phyloP scores from a whole-genome alignment of 1,140 invertebrate genomes.

The Caenorhabditis remanei region DNA sequence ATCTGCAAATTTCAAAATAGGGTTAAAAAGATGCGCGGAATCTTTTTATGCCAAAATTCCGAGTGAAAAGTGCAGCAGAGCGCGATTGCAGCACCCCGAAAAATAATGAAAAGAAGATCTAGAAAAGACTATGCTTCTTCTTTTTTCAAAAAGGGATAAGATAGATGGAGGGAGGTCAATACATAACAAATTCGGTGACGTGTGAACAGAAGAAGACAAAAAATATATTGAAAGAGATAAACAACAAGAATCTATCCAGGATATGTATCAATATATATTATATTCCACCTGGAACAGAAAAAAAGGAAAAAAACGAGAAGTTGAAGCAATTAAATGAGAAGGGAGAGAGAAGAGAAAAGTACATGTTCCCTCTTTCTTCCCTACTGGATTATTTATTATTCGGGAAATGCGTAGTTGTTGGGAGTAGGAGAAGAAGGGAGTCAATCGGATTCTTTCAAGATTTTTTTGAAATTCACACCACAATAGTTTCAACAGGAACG shows the following conservation, averaged over 20 bases:
- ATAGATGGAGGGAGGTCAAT: constrained; percentile 26
- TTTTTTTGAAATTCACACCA: too few relatives aligned
- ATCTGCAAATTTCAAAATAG: too few relatives aligned
- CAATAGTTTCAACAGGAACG: too few relatives aligned
- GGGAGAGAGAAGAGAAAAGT: constrained; percentile 44
- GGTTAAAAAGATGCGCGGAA: too few relatives aligned
- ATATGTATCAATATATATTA: too few relatives aligned
- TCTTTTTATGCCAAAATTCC: too few relatives aligned
- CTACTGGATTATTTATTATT: constrained; percentile 15
- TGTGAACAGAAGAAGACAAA: constrained; percentile 30
- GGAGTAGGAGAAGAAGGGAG: not conserved
- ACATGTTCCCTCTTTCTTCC: not conserved
- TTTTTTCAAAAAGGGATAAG: constrained; percentile 16
- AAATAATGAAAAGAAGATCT: not conserved
- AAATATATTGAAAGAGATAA: not conserved
- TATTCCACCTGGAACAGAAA: not conserved
- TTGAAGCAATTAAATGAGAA: constrained; percentile 10
- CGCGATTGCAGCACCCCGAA: too few relatives aligned
- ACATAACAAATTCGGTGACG: constrained; percentile 55
- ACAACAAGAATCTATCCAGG: too few relatives aligned
- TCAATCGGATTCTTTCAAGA: not conserved
- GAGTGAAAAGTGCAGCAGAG: too few relatives aligned
- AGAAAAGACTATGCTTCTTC: constrained; percentile 26
- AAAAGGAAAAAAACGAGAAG: not conserved
- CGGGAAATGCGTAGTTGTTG: constrained; percentile 11